A percentile compares a stretch with the other conserved stretches of the same genome.
phyloP scores from a whole-genome alignment of 1,140 invertebrate species.

The Brachionus manjavacas region DNA sequence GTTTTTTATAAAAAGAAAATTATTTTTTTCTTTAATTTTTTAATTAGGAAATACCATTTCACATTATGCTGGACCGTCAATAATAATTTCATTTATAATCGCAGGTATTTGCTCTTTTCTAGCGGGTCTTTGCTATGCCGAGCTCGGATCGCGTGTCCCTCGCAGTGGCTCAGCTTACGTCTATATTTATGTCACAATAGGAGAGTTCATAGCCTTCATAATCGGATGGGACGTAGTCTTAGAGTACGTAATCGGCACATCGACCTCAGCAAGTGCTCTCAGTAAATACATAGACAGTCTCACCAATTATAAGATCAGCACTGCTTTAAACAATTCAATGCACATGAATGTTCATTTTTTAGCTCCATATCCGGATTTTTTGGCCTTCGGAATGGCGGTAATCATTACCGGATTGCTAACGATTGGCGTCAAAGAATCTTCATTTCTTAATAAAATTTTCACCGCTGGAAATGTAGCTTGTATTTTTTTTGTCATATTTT shows the following conservation, averaged over 20 bases:
- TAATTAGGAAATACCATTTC: slow-evolving; percentile 47
- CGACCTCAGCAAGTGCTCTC: slow-evolving; percentile 55
- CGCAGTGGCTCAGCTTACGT: slow-evolving; percentile 78
- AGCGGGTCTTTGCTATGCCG: slow-evolving; percentile 76
- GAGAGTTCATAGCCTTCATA: slow-evolving; percentile 84
- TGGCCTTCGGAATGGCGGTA: slow-evolving; percentile 64
- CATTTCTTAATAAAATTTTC: slow-evolving; percentile 51
- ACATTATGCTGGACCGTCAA: slow-evolving; percentile 80
- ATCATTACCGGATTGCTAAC: slow-evolving; percentile 57
- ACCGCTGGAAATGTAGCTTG: slow-evolving; percentile 51
- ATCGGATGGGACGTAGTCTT: slow-evolving; percentile 85
- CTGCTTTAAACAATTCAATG: slow-evolving; percentile 52
- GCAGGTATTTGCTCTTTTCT: slow-evolving; percentile 78
- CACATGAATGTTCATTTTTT: slow-evolving; percentile 59
- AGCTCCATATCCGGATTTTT: slow-evolving; percentile 71
- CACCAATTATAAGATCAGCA: slow-evolving; percentile 50
- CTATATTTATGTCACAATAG: slow-evolving; percentile 61
- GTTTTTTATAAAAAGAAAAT: slow-evolving; percentile 65
- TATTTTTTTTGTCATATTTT: slow-evolving; percentile 53
- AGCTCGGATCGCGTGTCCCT: slow-evolving; percentile 81
- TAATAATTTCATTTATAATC: slow-evolving; percentile 78
- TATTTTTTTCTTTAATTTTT: background rate
- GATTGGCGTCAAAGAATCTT: slow-evolving; percentile 71
- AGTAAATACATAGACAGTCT: slow-evolving; percentile 55
- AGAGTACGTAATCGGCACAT: slow-evolving; percentile 76